Base-by-base conservation (phyloP, 2,797 vertebrate genomes). In the Malurus splendens region DNA sequence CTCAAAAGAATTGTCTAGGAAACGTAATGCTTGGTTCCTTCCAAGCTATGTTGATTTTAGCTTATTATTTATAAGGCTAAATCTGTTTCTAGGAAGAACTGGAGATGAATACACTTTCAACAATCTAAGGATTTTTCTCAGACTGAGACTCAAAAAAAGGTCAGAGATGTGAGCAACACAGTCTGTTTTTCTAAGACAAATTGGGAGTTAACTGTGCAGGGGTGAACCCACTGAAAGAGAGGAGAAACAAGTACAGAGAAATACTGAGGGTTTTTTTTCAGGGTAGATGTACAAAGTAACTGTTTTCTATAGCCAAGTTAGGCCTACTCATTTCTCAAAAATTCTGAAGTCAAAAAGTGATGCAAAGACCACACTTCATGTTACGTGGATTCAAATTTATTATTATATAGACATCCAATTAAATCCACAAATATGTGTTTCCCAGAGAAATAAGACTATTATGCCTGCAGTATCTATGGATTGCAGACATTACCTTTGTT, bases 1-100 rank as follows among this genome's bases (percentile, higher is more conserved):
- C 38, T 91, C 70, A 59, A n/a, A 92, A 93, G 25, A 85, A 78
- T 80, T 74, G 52, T 45, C n/a, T 45, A 78, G 82, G 47, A 89
- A 90, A 78, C 12, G 1, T 42, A 88, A 60, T 66, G 33, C 13
- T 80, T 82, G 18, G 10, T 62, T 93, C 70, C 47, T 90, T 80
- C 78, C 18, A 9, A 66, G 11, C 17, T 52, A 24, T 52, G 54
- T 33, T 52, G 54, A 67, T 47, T 83, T 75, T 51, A 77, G 13
- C 47, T 82, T 80, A 59, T 59, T 74, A 79, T 82, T 91, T 68
- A 23, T 36, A 89, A 70, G 15, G 52, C 33, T 75, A 62, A 90
- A 81, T n/a, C 52, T 89, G 51, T 8, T 78, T 80, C 59, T 36
- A 28, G 59, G 72, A 89, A 82, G 62, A 89, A 75, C 27, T 42